Base-by-base conservation (phyloP, 1,140 invertebrate genomes). In the Adelges cooleyi region DNA sequence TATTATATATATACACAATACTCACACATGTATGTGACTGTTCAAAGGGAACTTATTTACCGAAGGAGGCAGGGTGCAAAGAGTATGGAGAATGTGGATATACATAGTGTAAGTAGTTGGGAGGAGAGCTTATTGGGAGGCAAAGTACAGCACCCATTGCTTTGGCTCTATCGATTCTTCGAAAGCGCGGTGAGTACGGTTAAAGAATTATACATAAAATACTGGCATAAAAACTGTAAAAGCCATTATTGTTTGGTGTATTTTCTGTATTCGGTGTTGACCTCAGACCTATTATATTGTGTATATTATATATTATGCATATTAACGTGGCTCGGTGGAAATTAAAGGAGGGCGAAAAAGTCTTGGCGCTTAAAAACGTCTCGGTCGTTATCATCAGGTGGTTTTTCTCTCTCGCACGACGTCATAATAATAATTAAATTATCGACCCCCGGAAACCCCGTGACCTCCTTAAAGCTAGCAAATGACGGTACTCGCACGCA, bases 161-260 rank as follows among this genome's bases (percentile, higher is more conserved):
- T 59, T 59, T 13, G 44, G 40, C 54, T 59, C 44, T 59, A 59
- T 59, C 11, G 54, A 59, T 59, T 59, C n/a, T 8, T 44, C 36
- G 22, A 44, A 13, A n/a, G 22, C 17, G 8, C 11, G 5, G 29
- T 33, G 29, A 5, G 29, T 6, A n/a, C n/a, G n/a, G n/a, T n/a
- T n/a, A n/a, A n/a, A n/a, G n/a, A n/a, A n/a, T n/a, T n/a, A n/a
- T n/a, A n/a, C n/a, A n/a, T n/a, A n/a, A n/a, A n/a, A n/a, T n/a
- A n/a, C n/a, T n/a, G n/a, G n/a, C 5, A 33, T 6, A 33, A 33
- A 33, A 33, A 33, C 5, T 33, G 29, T 33, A 33, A 5, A 33
- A 11, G 5, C 11, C 11, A 33, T 6, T 33, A 33, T 33, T 33
- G 29, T 33, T 33, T 33, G 5, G 11, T 33, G 29, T 33, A 33